Percentiles rank a stretch among this genome's conserved stretches.
These are phyloP conservation scores for Chunga burmeisteri DNA, from an alignment of 2,113 vertebrate genomes.

Conservation along the genomic window DNA sequence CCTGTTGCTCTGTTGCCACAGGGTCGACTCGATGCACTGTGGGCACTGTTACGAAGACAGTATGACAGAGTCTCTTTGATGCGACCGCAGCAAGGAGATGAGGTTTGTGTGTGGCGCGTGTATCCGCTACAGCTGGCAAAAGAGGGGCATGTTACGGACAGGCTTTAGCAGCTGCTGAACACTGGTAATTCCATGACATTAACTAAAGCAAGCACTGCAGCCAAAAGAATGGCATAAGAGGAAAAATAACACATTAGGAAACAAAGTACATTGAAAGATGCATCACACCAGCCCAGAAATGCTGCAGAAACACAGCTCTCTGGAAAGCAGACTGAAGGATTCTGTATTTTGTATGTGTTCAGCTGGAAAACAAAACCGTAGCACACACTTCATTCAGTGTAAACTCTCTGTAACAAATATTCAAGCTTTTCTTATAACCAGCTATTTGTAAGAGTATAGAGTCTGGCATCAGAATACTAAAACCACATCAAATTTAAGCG, in stretches of 20 bases:
- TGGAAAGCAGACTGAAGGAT: not conserved
- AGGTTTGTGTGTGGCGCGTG: slow-evolving; percentile 74
- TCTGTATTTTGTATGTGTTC: not conserved
- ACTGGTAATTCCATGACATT: not conserved
- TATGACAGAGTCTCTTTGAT: slow-evolving; percentile 95
- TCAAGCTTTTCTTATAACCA: not conserved
- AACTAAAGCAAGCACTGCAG: not conserved
- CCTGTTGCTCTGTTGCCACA: slow-evolving; percentile 22
- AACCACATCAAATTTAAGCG: not conserved
- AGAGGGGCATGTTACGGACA: not conserved
- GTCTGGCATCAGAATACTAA: not conserved
- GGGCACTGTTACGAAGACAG: slow-evolving; percentile 88
- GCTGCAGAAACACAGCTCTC: rapidly evolving
- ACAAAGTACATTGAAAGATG: rapidly evolving
- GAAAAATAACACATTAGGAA: rapidly evolving
- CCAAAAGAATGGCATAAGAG: not conserved
- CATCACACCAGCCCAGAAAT: rapidly evolving
- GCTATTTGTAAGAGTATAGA: not conserved
- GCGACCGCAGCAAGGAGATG: slow-evolving; percentile 88
- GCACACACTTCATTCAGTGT: not conserved
- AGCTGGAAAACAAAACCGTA: not conserved
- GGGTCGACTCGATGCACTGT: slow-evolving; percentile 92
- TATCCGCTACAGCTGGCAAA: not conserved
- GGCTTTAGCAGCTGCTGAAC: not conserved
- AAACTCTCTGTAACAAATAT: not conserved